Base-by-base conservation (phyloP, 35 echinoderm and acorn worm genomes). In the Ophiothrix spiculata region DNA sequence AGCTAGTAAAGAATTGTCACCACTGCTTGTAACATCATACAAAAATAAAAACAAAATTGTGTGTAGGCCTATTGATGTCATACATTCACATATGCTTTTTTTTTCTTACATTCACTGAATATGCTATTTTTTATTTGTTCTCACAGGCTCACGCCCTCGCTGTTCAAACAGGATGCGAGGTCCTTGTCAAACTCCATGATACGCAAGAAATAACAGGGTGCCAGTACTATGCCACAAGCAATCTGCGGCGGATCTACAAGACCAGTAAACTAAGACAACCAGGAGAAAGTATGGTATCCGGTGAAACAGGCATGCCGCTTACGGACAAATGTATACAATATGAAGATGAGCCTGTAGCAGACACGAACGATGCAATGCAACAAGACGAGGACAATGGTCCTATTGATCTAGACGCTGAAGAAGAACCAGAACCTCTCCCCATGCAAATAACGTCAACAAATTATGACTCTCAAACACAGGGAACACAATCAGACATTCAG, bases 101-200 rank as follows among this genome's bases (percentile, higher is more conserved):
- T 49, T 49, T 6, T 49, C 19, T 49, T 19, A 6, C 42, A 10
- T 49, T 49, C 42, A 6, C 42, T 49, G n/a, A n/a, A n/a, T n/a
- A n/a, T n/a, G n/a, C n/a, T n/a, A n/a, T n/a, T n/a, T n/a, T n/a
- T n/a, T n/a, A n/a, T n/a, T n/a, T n/a, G n/a, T 49, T 49, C 6
- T 49, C 19, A 19, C 42, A 49, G 42, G 42, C 42, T 28, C 60
- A 69, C 23, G 60, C 60, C 17, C 60, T 69, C 29, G 60, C 60
- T 2, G 25, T 69, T 1, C 60, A 69, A 69, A 69, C 60, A 12
- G 60, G 60, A 12, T 69, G 60, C 23, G 60, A 69, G 25, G 29
- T 69, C 60, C 60, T 69, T 2, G 60, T 69, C 60, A 69, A 69
- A 69, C 60, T 69, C 60, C 60, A 69, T n/a, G 60, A 69, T n/a